These are phyloP conservation scores for Tylochromis polylepis DNA, from an alignment of 2,113 vertebrate genomes.

Conservation along the genomic window DNA sequence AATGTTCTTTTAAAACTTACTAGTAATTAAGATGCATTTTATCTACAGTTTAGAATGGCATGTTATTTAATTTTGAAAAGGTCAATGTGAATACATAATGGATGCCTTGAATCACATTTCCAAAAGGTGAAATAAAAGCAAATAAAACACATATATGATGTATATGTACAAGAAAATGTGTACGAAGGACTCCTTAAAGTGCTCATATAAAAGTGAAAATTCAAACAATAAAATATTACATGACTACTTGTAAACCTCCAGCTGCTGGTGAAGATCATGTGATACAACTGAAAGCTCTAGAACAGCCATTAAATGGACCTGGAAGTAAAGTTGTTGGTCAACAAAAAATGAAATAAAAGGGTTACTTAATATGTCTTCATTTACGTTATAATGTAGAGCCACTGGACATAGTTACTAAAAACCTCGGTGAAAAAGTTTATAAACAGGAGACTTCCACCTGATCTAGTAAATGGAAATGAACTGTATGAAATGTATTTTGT, in stretches of 20 bases:
- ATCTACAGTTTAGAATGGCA: background rate
- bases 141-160: background rate
- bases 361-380: background rate
- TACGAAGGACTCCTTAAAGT: background rate
- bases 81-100: background rate
- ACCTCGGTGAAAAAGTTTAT: background rate
- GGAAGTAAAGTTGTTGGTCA: background rate
- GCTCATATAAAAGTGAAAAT: background rate
- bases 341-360: background rate
- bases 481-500: background rate
- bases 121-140: background rate
- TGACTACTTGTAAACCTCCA: background rate
- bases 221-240: background rate
- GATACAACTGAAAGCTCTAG: background rate
- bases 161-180: background rate
- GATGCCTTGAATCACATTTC: background rate
- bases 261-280: background rate
- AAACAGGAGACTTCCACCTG: background rate
- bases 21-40: background rate
- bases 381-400: background rate
- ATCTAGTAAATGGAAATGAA: background rate
- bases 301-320: background rate
- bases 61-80: background rate
- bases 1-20: background rate
- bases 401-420: background rate